These are phyloP conservation scores for Pantala flavescens DNA, from an alignment of 1,140 invertebrate genomes.

Conservation along the genomic window DNA sequence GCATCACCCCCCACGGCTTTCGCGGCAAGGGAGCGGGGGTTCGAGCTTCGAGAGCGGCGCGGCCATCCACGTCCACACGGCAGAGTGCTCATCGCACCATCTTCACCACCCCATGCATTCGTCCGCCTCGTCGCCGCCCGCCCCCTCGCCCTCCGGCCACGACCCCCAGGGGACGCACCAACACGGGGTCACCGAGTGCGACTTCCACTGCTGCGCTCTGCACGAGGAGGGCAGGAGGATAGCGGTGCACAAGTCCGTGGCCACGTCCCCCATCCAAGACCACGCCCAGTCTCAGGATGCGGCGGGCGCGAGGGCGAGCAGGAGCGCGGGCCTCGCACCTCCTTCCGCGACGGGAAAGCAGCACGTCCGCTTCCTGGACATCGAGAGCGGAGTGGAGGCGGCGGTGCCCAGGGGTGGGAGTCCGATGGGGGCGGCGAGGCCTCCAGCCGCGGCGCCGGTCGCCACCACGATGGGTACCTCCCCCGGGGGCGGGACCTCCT, in stretches of 20 bases:
- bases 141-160: constrained; percentile 46
- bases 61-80: constrained; percentile 70
- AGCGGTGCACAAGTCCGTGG: constrained; percentile 80
- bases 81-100: constrained; percentile 63
- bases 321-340: constrained; percentile 33
- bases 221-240: constrained; percentile 85
- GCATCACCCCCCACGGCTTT: constrained; percentile 35
- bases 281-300: constrained; percentile 40
- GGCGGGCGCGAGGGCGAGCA: constrained; percentile 41
- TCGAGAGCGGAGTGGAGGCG: constrained; percentile 50
- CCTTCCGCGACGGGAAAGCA: constrained; percentile 11
- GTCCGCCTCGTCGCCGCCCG: constrained; percentile 33
- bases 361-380: constrained; percentile 65
- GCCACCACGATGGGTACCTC: constrained; percentile 43
- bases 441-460: constrained; percentile 34
- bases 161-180: constrained; percentile 33
- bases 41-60: constrained; percentile 55
- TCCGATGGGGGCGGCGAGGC: constrained; percentile 19
- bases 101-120: constrained; percentile 43
- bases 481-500: constrained; percentile 22
- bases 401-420: constrained; percentile 29
- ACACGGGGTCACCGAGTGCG: constrained; percentile 55
- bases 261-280: constrained; percentile 83
- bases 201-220: constrained; percentile 88
- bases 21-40: constrained; percentile 53